phyloP scores from a whole-genome alignment of 1,140 invertebrate genomes.

The Zaprionus gabonicus region DNA sequence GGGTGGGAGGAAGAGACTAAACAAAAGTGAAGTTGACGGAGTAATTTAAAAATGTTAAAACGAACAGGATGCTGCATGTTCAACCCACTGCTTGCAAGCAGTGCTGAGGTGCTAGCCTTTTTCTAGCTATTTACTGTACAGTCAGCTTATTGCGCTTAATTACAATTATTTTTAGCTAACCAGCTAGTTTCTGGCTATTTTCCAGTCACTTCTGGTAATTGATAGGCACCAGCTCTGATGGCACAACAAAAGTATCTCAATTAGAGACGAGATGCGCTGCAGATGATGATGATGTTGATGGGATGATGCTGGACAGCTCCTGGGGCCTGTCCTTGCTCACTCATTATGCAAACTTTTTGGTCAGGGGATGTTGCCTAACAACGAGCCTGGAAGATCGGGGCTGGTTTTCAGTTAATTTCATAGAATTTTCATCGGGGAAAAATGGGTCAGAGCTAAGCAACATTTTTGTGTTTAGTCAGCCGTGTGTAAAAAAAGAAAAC shows the following conservation, averaged over 20 bases:
- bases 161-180: no score
- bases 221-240: background rate
- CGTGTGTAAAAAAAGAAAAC: slow-evolving; percentile 35
- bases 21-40: slow-evolving; percentile 42
- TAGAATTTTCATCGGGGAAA: slow-evolving; percentile 32
- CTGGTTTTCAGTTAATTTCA: slow-evolving; percentile 24
- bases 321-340: slow-evolving; percentile 22
- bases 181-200: background rate
- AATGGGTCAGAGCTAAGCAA: slow-evolving; percentile 52
- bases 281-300: no score
- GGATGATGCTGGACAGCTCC: no score
- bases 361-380: background rate
- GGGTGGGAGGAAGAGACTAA: background rate
- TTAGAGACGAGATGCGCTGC: slow-evolving; percentile 38
- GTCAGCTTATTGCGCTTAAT: background rate
- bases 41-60: slow-evolving; percentile 46
- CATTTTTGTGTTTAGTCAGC: slow-evolving; percentile 38
- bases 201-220: background rate
- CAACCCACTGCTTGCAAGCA: no score
- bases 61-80: background rate
- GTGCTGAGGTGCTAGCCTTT: no score
- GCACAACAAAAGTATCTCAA: slow-evolving; percentile 60
- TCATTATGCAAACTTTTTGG: slow-evolving; percentile 22
- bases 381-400: slow-evolving; percentile 27
- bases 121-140: no score